A percentile compares a stretch with the other conserved stretches of the same genome.
Conservation (phyloP, 2,888 invertebrate species). For the Horisme vitalbata region DNA sequence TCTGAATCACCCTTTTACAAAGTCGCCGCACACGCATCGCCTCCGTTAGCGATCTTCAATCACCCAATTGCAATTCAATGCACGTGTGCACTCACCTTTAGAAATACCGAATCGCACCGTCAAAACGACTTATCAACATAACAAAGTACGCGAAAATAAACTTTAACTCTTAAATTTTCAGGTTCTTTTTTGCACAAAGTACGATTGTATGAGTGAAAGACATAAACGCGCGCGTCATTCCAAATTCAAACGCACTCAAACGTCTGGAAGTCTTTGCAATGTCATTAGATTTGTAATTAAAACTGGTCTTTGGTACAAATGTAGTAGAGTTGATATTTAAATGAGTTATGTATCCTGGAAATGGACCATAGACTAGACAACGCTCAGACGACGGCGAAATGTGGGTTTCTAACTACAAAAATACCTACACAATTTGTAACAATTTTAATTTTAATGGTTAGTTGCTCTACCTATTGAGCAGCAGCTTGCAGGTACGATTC, state of each 20-base stretch:
- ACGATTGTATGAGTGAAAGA: conserved; percentile 17
- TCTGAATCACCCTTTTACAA: conserved; percentile 39
- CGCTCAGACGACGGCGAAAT: conserved; percentile 15
- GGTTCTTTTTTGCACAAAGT: neutral
- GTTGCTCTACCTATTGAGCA: no score
- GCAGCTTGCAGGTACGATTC: no score
- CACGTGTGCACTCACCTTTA: conserved; percentile 23
- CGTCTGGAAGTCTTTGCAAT: conserved; percentile 12
- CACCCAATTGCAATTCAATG: conserved; percentile 19
- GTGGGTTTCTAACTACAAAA: no score
- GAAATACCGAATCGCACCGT: conserved; percentile 6
- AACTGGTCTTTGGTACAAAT: neutral
- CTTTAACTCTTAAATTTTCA: neutral
- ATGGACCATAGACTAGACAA: conserved; percentile 9
- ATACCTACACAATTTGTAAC: no score
- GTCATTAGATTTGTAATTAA: conserved; percentile 14
- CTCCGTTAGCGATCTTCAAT: conserved; percentile 64
- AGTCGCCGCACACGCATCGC: conserved; percentile 50
- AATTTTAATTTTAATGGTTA: no score
- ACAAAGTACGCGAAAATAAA: conserved; percentile 9
- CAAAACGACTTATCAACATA: conserved; percentile 6
- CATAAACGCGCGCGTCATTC: conserved; percentile 21
- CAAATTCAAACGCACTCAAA: conserved; percentile 13
- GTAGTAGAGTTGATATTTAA: conserved; percentile 7
- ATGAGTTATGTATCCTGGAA: neutral